Conservation (phyloP, 2,113 vertebrate species). For the Peromyscus leucopus region DNA sequence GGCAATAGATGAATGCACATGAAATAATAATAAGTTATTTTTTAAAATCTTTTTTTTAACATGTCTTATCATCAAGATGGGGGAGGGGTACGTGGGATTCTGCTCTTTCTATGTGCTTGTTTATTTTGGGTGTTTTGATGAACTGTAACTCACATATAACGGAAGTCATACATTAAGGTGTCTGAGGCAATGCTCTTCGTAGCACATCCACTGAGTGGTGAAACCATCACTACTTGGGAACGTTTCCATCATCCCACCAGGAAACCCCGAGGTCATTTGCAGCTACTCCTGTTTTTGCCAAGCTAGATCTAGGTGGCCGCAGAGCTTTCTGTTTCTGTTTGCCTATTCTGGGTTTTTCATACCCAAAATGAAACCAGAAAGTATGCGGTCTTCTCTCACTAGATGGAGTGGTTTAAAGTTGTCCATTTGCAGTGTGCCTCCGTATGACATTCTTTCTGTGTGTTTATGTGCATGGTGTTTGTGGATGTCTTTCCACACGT, state of each 20-base stretch:
- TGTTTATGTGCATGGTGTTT: too few species aligned
- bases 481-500: too few species aligned
- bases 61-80: background rate
- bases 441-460: background rate
- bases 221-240: background rate
- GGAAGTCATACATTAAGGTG: background rate
- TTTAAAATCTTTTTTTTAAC: background rate
- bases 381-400: background rate
- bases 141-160: too few species aligned
- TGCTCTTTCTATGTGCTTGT: background rate
- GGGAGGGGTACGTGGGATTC: background rate
- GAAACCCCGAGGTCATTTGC: background rate
- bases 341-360: background rate
- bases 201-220: background rate
- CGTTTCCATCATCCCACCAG: background rate
- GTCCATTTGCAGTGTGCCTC: background rate
- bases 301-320: background rate
- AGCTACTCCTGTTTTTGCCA: background rate
- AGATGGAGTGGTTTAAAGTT: background rate
- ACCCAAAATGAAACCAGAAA: background rate
- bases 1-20: background rate
- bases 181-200: background rate
- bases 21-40: background rate
- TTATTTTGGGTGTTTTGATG: background rate
- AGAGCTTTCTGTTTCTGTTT: conserved; percentile 28